Percentiles rank a stretch among this genome's conserved stretches.
phyloP scores from a whole-genome alignment of 1,140 invertebrate species.

The Plectrocnemia conspersa region DNA sequence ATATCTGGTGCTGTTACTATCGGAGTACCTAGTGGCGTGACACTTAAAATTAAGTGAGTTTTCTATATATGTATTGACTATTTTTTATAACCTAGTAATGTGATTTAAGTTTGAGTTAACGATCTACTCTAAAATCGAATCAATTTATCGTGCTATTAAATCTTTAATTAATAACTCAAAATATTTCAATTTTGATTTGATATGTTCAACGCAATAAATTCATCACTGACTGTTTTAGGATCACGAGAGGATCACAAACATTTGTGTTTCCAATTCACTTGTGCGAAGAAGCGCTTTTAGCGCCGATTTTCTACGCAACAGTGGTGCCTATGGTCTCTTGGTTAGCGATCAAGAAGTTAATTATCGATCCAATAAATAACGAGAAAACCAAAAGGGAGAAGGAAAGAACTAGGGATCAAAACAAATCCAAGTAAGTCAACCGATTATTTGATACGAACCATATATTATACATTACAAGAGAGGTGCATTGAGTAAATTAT shows the following conservation, averaged over 20 bases:
- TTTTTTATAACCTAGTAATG: too few species aligned
- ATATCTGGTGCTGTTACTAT: constrained; percentile 78
- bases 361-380: constrained; percentile 81
- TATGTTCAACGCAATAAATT: too few species aligned
- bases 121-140: too few species aligned
- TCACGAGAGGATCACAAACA: constrained; percentile 80
- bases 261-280: constrained; percentile 87
- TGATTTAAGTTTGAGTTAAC: too few species aligned
- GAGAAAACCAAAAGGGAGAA: constrained; percentile 72
- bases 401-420: constrained; percentile 42
- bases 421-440: constrained; percentile 30
- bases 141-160: too few species aligned
- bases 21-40: constrained; percentile 81
- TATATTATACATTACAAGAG: not conserved
- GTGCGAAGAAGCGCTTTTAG: constrained; percentile 83
- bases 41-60: constrained; percentile 79
- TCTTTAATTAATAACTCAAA: too few species aligned
- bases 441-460: constrained; percentile 12
- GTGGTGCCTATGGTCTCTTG: constrained; percentile 77
- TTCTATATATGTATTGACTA: not conserved
- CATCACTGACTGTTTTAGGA: constrained; percentile 60
- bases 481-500: too few species aligned
- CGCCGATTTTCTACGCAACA: constrained; percentile 90
- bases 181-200: too few species aligned
- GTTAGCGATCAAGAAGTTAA: constrained; percentile 74